Percentiles rank a stretch among this genome's conserved stretches.
phyloP scores from a whole-genome alignment of 30 jellyfish, hydroid and myxozoan species.

The Chironex yamaguchii region DNA sequence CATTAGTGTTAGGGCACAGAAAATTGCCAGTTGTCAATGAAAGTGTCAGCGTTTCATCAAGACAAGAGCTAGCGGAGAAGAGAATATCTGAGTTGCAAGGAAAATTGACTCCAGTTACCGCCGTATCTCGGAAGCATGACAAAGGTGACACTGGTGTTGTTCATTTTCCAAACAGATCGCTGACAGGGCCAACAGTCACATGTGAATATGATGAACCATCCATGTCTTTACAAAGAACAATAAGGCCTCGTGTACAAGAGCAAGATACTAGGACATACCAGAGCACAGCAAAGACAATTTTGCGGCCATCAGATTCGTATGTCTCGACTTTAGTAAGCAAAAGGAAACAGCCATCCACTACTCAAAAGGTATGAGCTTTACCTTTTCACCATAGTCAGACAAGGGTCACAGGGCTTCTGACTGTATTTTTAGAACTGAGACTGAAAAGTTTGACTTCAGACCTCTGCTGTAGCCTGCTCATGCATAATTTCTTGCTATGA shows the following conservation, averaged over 20 bases:
- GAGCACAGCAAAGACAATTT: neutral
- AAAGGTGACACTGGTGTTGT: neutral
- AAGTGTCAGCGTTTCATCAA: too few species aligned
- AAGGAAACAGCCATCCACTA: neutral
- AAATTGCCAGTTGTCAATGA: too few species aligned
- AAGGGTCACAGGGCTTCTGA: too few species aligned
- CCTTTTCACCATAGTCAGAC: too few species aligned
- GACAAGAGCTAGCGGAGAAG: too few species aligned
- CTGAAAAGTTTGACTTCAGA: too few species aligned
- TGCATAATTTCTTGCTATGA: too few species aligned
- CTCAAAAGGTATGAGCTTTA: neutral
- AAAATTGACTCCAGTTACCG: neutral
- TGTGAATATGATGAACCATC: neutral
- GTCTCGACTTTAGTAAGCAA: neutral
- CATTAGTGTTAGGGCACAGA: too few species aligned
- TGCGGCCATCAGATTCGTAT: neutral
- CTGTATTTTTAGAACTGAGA: too few species aligned
- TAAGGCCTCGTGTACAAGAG: neutral
- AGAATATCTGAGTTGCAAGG: too few species aligned
- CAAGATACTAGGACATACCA: neutral
- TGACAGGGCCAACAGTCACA: neutral
- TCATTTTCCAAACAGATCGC: neutral
- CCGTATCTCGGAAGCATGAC: neutral
- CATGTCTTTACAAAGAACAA: neutral
- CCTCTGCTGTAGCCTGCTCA: too few species aligned